These are phyloP conservation scores for Leuciscus waleckii DNA, from an alignment of 2,797 vertebrate species.

Conservation along the genomic window DNA sequence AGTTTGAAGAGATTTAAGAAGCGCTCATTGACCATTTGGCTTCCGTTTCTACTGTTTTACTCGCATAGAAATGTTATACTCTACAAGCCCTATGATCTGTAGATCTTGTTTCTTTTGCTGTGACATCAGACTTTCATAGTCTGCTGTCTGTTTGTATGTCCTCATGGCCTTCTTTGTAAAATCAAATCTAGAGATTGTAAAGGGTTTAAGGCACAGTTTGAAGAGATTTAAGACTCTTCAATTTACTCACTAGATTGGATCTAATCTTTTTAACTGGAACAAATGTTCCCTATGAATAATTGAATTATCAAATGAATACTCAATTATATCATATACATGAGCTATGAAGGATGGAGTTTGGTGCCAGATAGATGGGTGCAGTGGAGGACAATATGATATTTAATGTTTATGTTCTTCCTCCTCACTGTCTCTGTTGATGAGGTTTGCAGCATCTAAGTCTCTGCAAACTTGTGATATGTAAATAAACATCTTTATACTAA, in stretches of 20 bases:
- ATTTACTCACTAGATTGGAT: conserved; percentile 14
- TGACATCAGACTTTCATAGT: conserved; percentile 2
- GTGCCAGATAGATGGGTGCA: conserved; percentile 26
- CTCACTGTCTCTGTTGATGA: conserved; percentile 36
- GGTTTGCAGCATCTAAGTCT: conserved; percentile 57
- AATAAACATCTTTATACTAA: conserved; percentile 74
- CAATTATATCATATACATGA: neutral
- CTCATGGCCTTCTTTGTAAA: no score
- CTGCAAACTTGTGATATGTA: conserved; percentile 74
- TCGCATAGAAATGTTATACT: neutral
- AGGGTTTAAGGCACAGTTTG: no score
- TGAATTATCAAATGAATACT: conserved; percentile 1
- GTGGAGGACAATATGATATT: conserved; percentile 18
- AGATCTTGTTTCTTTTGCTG: neutral
- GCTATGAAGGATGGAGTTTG: conserved; percentile 34
- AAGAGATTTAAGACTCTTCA: no score
- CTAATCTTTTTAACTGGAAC: conserved; percentile 14
- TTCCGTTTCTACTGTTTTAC: neutral
- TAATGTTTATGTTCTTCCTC: conserved; percentile 64
- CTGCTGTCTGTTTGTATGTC: no score
- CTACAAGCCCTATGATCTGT: neutral
- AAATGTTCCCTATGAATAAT: conserved; percentile 11
- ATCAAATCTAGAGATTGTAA: no score
- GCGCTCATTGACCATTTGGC: neutral
- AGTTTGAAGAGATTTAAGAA: conserved; percentile 5